Evolutionary conservation across 2,888 invertebrate genomes (phyloP), one percentile per base, ranked within the genome.

Genomic region (Lysandra coridon): DNA sequence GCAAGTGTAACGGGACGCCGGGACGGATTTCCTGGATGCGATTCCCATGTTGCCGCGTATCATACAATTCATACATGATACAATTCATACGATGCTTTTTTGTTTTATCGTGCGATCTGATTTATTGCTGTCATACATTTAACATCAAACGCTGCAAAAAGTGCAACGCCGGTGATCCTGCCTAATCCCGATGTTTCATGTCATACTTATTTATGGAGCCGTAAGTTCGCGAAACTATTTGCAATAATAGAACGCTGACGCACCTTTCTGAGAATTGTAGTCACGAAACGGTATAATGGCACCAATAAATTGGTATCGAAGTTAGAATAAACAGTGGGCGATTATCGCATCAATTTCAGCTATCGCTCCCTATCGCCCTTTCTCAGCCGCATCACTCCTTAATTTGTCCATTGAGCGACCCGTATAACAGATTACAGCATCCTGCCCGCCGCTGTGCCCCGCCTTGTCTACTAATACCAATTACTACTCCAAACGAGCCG

Each of bases 381-480:
- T 80, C 80, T 78, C 82, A 82, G 82, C 44, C 78, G 78, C 75
- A 80, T 81, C 83, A 82, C 83, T 81, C 78, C 88, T 88, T 91
- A 92, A 92, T 92, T 90, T 88, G 84, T 83, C 84, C 87, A 91
- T 92, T 92, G 89, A 87, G 85, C 84, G 85, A 86, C 91, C 93
- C 91, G 91, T 93, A 92, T 93, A 89, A 87, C 86, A 89, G 91
- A 92, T 92, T 90, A 91, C 88, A 84, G 88, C 91, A 89, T 92
- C 92, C 92, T 90, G 84, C 83, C 82, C 76, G 81, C 80, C 78
- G 90, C 83, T 10, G 82, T 75, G 81, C 80, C 78, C 82, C 81
- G 75, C 49, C 30, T 30, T 75, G 76, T 57, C 80, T 78, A 81
- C 81, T 81, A 82, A 82, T 81, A 83, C 82, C 82, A 83, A 83